Percentiles rank a stretch among this genome's conserved stretches.
phyloP scores from a whole-genome alignment of 2,113 vertebrate species.

The Myiopsitta monachus region DNA sequence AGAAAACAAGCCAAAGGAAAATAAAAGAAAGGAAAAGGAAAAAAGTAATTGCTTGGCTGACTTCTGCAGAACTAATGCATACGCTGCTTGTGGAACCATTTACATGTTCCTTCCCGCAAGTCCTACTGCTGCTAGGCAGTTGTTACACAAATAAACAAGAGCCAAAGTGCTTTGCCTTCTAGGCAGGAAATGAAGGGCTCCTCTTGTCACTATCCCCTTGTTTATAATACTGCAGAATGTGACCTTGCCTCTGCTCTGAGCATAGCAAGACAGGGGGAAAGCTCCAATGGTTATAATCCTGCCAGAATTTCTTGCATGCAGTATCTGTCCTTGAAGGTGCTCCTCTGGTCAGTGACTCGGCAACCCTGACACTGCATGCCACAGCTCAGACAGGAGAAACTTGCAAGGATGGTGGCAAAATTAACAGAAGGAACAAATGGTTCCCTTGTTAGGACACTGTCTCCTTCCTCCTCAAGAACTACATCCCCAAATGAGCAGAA shows the following conservation, averaged over 20 bases:
- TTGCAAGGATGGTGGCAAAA: background rate
- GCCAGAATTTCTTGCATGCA: background rate
- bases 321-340: background rate
- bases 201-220: background rate
- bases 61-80: background rate
- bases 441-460: background rate
- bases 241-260: background rate
- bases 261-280: background rate
- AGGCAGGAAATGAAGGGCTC: background rate
- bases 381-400: background rate
- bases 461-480: background rate
- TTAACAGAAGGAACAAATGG: background rate
- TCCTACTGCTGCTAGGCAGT: background rate
- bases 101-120: background rate
- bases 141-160: background rate
- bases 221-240: background rate
- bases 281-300: background rate
- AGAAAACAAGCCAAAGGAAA: background rate
- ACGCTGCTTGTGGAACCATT: background rate
- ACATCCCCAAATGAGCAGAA: background rate
- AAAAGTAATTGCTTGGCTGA: background rate
- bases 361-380: background rate
- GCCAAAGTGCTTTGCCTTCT: background rate
- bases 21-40: background rate
- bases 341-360: background rate